phyloP scores from a whole-genome alignment of 2,888 invertebrate species.

The Hirtodrosophila histrioides region DNA sequence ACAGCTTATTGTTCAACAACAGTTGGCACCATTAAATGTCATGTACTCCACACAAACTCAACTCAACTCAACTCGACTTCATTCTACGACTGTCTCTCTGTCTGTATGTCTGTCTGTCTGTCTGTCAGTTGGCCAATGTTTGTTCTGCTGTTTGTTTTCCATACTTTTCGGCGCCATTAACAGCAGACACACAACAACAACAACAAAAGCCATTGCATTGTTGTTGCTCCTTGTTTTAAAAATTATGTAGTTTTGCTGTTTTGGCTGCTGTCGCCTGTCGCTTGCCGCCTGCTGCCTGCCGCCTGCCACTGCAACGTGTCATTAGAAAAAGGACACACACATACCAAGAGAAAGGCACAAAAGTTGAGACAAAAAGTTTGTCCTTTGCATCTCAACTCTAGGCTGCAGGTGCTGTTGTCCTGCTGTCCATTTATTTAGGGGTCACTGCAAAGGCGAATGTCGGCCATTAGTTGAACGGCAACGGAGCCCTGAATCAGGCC shows the following conservation, averaged over 20 bases:
- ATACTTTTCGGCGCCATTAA: slow-evolving; percentile 69
- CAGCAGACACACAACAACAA: slow-evolving; percentile 45
- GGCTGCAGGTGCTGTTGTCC: slow-evolving; percentile 57
- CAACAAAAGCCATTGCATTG: slow-evolving; percentile 17
- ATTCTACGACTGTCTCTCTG: slow-evolving; percentile 25
- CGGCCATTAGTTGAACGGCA: slow-evolving; percentile 49
- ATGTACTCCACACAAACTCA: slow-evolving; percentile 49
- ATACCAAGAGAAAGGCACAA: slow-evolving; percentile 18
- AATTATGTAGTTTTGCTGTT: slow-evolving; percentile 62
- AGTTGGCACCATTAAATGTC: slow-evolving; percentile 70
- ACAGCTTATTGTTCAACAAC: slow-evolving; percentile 57
- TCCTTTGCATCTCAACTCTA: slow-evolving; percentile 47
- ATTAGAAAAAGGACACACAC: slow-evolving; percentile 54
- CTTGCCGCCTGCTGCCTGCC: slow-evolving; percentile 4
- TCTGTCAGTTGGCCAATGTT: slow-evolving; percentile 37
- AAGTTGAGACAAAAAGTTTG: slow-evolving; percentile 59
- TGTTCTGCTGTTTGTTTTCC: slow-evolving; percentile 48
- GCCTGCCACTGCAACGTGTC: slow-evolving; percentile 63
- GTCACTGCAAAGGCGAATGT: slow-evolving; percentile 63
- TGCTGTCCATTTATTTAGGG: slow-evolving; percentile 58
- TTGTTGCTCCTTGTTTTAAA: slow-evolving; percentile 50
- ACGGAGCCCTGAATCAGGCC: slow-evolving; percentile 11
- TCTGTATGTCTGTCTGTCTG: slow-evolving; percentile 6
- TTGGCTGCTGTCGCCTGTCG: slow-evolving; percentile 20
- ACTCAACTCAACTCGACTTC: slow-evolving; percentile 37